Evolutionary conservation across 2,113 vertebrate genomes (phyloP).

Genomic region (Malurus melanocephalus): DNA sequence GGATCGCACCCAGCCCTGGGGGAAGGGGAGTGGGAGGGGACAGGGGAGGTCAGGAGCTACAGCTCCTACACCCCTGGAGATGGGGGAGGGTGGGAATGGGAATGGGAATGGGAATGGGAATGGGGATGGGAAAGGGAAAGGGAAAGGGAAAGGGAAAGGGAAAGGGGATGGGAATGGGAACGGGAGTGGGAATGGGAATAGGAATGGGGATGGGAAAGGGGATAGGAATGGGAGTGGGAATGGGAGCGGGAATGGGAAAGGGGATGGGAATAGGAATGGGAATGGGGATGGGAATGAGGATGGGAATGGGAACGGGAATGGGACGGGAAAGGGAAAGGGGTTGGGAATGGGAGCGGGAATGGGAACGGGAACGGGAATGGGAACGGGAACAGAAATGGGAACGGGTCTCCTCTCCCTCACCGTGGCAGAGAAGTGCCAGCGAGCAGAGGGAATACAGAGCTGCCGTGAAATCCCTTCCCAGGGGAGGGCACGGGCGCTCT

Average conservation of each 20-base stretch:
- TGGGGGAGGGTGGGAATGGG: background rate
- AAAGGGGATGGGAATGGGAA: background rate
- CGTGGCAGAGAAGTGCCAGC: accelerated
- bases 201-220: background rate
- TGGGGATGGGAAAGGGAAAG: background rate
- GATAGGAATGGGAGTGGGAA: background rate
- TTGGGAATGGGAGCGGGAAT: no score
- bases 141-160: no score
- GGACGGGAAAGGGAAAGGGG: no score
- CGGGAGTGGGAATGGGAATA: background rate
- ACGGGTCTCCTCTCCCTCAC: background rate
- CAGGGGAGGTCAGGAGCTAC: background rate
- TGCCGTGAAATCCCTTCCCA: background rate
- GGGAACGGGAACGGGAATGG: background rate
- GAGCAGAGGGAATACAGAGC: accelerated
- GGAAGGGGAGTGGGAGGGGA: background rate
- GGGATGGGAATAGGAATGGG: background rate
- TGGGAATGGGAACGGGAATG: no score
- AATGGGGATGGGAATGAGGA: background rate
- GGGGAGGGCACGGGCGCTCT: accelerated
- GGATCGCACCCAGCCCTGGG: background rate
- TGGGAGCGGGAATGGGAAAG: background rate
- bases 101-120: background rate
- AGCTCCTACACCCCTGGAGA: accelerated
- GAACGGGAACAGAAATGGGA: background rate